Evolutionary conservation across 2,113 vertebrate species (phyloP).

Genomic region (Alexandromys fortis): DNA sequence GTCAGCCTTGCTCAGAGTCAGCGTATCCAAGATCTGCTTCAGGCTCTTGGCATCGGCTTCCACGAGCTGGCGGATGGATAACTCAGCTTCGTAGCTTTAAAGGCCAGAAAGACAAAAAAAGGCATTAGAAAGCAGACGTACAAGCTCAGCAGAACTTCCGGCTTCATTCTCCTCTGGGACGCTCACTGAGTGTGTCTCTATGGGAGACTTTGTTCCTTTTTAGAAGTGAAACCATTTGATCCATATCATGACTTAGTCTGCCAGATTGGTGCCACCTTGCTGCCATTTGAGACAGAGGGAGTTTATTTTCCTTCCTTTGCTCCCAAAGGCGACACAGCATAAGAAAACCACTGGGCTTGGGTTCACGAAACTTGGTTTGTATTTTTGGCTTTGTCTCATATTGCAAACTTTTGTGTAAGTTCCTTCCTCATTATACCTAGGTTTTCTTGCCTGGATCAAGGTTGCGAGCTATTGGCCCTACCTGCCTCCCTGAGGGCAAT

Average conservation of each 20-base stretch:
- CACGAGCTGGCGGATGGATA: conserved; percentile 90
- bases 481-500: background rate
- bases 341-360: background rate
- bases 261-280: background rate
- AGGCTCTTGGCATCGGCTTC: conserved; percentile 91
- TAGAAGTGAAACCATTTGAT: background rate
- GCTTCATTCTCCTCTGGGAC: background rate
- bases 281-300: background rate
- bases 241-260: background rate
- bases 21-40: conserved; percentile 84
- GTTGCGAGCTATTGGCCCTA: background rate
- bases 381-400: background rate
- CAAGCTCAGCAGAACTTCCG: background rate
- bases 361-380: background rate
- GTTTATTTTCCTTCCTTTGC: background rate
- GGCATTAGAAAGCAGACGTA: background rate
- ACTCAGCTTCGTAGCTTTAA: conserved; percentile 92
- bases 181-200: conserved; percentile 3
- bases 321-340: background rate
- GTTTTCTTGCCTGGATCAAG: conserved; percentile 3
- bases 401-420: background rate
- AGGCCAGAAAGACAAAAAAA: background rate
- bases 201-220: background rate
- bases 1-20: conserved; percentile 88
- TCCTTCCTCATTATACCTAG: background rate